Evolutionary conservation across 2,888 invertebrate genomes (phyloP).

Genomic region (Drosophila putrida): DNA sequence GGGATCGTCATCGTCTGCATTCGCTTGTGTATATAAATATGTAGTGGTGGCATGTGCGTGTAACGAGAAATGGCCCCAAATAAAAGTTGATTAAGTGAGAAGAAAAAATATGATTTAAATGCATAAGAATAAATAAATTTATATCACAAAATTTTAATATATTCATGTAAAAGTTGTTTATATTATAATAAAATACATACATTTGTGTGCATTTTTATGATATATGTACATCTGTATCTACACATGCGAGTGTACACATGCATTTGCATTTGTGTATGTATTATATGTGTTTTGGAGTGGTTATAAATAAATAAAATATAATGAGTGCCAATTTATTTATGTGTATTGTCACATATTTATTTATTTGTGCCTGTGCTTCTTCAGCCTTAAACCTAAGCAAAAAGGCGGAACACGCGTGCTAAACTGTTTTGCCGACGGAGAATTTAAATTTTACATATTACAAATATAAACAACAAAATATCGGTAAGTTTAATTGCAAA

Average conservation of each 20-base stretch:
- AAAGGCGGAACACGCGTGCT: slow-evolving; percentile 9
- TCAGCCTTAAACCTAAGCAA: slow-evolving; percentile 7
- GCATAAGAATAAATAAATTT: background rate
- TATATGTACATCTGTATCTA: background rate
- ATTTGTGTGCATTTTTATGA: background rate
- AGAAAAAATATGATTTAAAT: slow-evolving; percentile 4
- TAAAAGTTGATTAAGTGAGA: slow-evolving; percentile 19
- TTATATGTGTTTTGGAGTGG: slow-evolving; percentile 5
- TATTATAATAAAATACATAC: slow-evolving; percentile 2
- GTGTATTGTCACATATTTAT: slow-evolving; percentile 12
- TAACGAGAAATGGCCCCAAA: slow-evolving; percentile 38
- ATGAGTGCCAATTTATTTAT: slow-evolving; percentile 29
- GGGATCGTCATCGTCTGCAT: slow-evolving; percentile 48
- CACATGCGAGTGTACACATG: background rate
- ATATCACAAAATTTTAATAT: background rate
- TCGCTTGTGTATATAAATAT: slow-evolving; percentile 21
- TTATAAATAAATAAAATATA: slow-evolving; percentile 16
- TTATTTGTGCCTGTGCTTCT: slow-evolving; percentile 10
- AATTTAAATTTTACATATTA: background rate
- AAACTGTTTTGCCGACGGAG: slow-evolving; percentile 42
- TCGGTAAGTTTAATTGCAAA: background rate
- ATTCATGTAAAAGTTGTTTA: background rate
- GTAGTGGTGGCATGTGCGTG: slow-evolving; percentile 44
- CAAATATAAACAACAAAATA: background rate
- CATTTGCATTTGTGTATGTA: background rate